Conservation (phyloP, 92 coral and sea anemone species). For the Heliopora coerulea region DNA sequence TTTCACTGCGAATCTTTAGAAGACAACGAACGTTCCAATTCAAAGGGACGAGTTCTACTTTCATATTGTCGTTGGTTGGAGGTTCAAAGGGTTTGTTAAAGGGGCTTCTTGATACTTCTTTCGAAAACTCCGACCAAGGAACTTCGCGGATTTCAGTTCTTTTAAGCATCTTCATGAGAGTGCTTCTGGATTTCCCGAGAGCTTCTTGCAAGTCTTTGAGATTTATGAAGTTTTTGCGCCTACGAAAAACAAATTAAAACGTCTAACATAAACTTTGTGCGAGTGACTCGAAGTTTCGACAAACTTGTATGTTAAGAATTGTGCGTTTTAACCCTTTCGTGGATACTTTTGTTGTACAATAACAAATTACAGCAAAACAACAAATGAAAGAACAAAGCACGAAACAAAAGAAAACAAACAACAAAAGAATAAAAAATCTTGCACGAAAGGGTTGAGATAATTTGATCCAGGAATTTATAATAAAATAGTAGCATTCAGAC, state of each 20-base stretch:
- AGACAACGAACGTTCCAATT: constrained; percentile 76
- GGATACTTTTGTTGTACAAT: too few relatives aligned
- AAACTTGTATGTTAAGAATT: not conserved
- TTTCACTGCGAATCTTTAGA: constrained; percentile 71
- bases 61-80: constrained; percentile 60
- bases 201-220: constrained; percentile 72
- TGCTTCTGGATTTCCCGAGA: constrained; percentile 60
- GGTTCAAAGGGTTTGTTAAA: constrained; percentile 60
- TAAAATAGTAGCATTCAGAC: too few relatives aligned
- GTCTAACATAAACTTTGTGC: not conserved
- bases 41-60: constrained; percentile 73
- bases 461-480: too few relatives aligned
- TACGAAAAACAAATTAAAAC: constrained; percentile 35
- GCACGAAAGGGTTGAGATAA: too few relatives aligned
- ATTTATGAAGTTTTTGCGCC: constrained; percentile 83
- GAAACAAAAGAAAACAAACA: too few relatives aligned
- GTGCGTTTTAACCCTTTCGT: too few relatives aligned
- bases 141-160: constrained; percentile 72
- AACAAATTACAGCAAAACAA: too few relatives aligned
- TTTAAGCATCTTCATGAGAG: constrained; percentile 65
- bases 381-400: too few relatives aligned
- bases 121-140: constrained; percentile 75
- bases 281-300: too few relatives aligned
- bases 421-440: too few relatives aligned
- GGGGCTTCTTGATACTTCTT: constrained; percentile 59